Evolutionary conservation across 2,113 vertebrate species (phyloP).

Genomic region (Tympanuchus pallidicinctus): DNA sequence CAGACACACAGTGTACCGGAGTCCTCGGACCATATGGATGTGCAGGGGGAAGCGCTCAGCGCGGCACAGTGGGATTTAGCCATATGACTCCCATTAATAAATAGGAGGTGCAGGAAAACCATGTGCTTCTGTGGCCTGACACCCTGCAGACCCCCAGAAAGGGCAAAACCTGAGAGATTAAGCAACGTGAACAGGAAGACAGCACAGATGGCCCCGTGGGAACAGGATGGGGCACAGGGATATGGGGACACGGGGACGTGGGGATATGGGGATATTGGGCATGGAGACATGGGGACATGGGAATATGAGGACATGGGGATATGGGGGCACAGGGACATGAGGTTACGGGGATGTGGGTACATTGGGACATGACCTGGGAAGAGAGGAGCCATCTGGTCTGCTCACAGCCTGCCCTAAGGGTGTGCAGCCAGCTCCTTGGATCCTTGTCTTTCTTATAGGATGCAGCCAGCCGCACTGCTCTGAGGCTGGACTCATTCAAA

Average conservation of each 20-base stretch:
- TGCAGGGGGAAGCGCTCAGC: background rate
- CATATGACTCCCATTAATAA: background rate
- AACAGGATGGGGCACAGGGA: background rate
- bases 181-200: background rate
- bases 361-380: background rate
- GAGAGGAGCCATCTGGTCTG: background rate
- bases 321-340: too few species aligned
- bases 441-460: background rate
- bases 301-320: too few species aligned
- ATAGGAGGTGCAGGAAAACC: background rate
- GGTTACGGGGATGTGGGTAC: background rate
- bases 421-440: background rate
- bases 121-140: rapidly evolving
- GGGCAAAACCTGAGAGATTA: background rate
- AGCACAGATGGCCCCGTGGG: background rate
- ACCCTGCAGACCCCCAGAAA: background rate
- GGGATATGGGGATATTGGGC: too few species aligned
- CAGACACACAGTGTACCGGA: background rate
- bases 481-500: conserved; percentile 31
- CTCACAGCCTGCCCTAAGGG: rapidly evolving
- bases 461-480: conserved; percentile 15
- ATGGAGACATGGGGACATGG: too few species aligned
- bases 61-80: background rate
- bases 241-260: too few species aligned
- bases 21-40: background rate